phyloP scores from a whole-genome alignment of 2,113 vertebrate genomes.

The Zonotrichia leucophrys region DNA sequence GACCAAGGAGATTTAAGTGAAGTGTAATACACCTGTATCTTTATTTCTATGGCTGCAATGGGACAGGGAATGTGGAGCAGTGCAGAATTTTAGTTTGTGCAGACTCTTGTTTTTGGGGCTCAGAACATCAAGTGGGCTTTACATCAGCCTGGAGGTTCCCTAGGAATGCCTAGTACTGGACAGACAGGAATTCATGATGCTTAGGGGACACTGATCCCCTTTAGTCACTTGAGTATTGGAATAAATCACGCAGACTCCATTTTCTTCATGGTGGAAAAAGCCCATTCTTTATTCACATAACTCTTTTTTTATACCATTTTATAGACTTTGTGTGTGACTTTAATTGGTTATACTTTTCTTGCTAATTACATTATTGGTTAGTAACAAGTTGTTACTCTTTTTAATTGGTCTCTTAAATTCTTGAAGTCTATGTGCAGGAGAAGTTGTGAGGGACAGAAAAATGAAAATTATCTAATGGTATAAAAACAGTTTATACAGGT shows the following conservation, averaged over 20 bases:
- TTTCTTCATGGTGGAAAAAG: not conserved
- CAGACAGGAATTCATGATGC: not conserved
- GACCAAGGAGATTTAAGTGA: not conserved
- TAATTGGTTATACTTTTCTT: not conserved
- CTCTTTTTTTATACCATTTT: not conserved
- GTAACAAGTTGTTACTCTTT: not conserved
- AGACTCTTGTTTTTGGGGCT: not conserved
- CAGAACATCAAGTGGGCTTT: fast-evolving
- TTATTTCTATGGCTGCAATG: not conserved
- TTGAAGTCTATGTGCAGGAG: not conserved
- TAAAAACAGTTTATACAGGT: not conserved
- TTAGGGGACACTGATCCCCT: not conserved
- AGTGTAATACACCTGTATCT: not conserved
- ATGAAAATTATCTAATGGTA: not conserved
- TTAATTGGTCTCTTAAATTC: not conserved
- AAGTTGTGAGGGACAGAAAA: not conserved
- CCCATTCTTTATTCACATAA: not conserved
- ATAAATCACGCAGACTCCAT: not conserved
- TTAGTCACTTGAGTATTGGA: not conserved
- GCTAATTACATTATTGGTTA: not conserved
- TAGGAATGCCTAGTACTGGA: not conserved
- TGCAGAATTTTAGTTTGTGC: not conserved
- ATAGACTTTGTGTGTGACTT: not conserved
- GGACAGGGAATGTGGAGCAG: not conserved
- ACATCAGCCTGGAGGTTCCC: not conserved